phyloP scores from a whole-genome alignment of 2,888 invertebrate genomes.

The Pediacus dermestoides region DNA sequence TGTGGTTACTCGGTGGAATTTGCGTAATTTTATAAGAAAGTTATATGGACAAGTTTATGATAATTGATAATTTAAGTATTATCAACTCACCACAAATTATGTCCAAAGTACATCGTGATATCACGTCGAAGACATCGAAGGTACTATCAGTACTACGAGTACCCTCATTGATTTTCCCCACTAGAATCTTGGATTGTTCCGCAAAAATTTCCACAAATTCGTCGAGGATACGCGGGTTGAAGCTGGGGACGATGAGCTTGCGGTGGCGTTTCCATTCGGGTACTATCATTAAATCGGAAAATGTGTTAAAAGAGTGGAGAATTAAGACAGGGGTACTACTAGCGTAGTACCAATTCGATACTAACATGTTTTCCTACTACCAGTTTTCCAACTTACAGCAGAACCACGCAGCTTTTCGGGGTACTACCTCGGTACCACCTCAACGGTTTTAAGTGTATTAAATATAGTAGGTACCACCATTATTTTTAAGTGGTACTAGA shows the following conservation, averaged over 20 bases:
- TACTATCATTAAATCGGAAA: too few relatives aligned
- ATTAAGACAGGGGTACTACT: too few relatives aligned
- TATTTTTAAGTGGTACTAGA: neutral
- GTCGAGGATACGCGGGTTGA: constrained; percentile 61
- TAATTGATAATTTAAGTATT: too few relatives aligned
- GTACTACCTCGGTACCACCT: too few relatives aligned
- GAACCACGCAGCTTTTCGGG: neutral
- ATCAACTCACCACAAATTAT: constrained; percentile 56
- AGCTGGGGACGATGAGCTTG: constrained; percentile 60
- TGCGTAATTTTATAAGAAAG: too few relatives aligned
- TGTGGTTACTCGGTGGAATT: too few relatives aligned
- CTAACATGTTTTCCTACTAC: too few relatives aligned
- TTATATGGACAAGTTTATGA: too few relatives aligned
- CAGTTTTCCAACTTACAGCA: too few relatives aligned
- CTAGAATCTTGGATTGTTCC: constrained; percentile 55
- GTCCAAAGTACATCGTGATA: constrained; percentile 59
- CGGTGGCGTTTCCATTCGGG: constrained; percentile 59
- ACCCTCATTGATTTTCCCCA: constrained; percentile 48
- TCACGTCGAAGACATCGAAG: constrained; percentile 56
- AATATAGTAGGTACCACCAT: neutral
- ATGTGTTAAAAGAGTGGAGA: too few relatives aligned
- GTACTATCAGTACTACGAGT: constrained; percentile 44
- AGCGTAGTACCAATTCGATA: too few relatives aligned
- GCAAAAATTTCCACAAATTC: constrained; percentile 61
- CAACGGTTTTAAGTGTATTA: too few relatives aligned